Conservation (phyloP, 2,888 invertebrate genomes). For the Drosophila mimica region DNA sequence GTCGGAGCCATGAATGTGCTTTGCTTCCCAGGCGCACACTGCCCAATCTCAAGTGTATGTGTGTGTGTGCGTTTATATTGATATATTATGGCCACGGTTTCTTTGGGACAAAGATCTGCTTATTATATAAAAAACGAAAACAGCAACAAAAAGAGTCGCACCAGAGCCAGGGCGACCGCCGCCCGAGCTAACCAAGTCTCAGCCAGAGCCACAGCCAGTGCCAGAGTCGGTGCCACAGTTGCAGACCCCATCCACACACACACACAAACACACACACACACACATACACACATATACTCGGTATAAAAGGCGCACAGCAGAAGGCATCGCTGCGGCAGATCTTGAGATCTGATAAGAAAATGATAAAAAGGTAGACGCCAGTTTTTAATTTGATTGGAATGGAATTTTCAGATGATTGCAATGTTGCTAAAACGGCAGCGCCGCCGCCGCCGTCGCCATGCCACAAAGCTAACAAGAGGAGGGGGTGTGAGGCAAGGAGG, state of each 20-base stretch:
- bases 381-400: slow-evolving; percentile 85
- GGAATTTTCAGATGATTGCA: slow-evolving; percentile 82
- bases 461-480: slow-evolving; percentile 1
- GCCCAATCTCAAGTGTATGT: slow-evolving; percentile 46
- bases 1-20: slow-evolving; percentile 75
- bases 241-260: slow-evolving; percentile 62
- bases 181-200: slow-evolving; percentile 36
- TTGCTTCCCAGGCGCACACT: slow-evolving; percentile 76
- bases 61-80: slow-evolving; percentile 79
- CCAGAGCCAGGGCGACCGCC: slow-evolving; percentile 49
- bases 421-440: slow-evolving; percentile 80
- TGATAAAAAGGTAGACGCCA: slow-evolving; percentile 85
- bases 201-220: slow-evolving; percentile 44
- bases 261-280: slow-evolving; percentile 16
- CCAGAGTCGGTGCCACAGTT: slow-evolving; percentile 34
- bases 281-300: slow-evolving; percentile 20
- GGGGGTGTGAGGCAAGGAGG: background rate
- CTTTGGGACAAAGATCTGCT: slow-evolving; percentile 85
- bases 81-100: slow-evolving; percentile 85
- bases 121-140: slow-evolving; percentile 81
- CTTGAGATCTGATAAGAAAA: slow-evolving; percentile 84
- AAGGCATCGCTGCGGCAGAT: slow-evolving; percentile 83
- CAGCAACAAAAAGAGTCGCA: slow-evolving; percentile 63
- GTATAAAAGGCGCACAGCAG: slow-evolving; percentile 67
- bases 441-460: slow-evolving; percentile 62